Evolutionary conservation across 2,797 vertebrate species (phyloP), one percentile per base, ranked within the genome.

Genomic region (Natrix natrix): DNA sequence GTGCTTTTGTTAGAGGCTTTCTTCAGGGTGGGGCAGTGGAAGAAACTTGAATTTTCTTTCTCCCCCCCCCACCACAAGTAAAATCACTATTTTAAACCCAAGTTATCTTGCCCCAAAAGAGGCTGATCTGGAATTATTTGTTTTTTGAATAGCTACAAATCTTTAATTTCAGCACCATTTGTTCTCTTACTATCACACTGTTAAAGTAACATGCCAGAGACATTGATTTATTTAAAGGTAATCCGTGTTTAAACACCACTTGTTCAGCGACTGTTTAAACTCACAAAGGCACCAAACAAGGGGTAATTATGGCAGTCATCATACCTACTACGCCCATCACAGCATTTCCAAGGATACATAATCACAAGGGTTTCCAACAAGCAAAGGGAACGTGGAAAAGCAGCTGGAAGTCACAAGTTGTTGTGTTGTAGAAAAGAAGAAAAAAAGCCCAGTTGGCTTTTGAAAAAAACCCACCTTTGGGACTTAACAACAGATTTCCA

Each of bases 51-150:
- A 43, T 43, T 74, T 74, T 32, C 61, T n/a, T n/a, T n/a, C 12
- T n/a, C 0, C 1, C 11, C 1, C 2, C 1, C 0, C 0, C 32
- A 2, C 2, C 32, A 10, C 7, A 78, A 78, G 17, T 78, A 78
- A 78, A 11, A 78, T 78, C 17, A 43, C 10, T 78, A 22, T 43
- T 78, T 37, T 22, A 43, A 22, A 78, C 17, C 8, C 74, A 43
- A 22, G 37, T 10, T 43, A 22, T 78, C 37, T 78, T 78, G 32
- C 74, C 17, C 37, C 37, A 78, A 43, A 43, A 20, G 37, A 22
- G 8, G 17, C 17, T 78, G 17, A 22, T 78, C 74, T 78, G 74
- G 37, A 20, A 11, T 78, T 11, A 4, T 43, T 78, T 78, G 48
- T 78, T 78, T 66, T 78, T 16, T 78, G 32, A 78, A 78, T 43